phyloP scores from a whole-genome alignment of 2,888 invertebrate species.

The Drosophila longiperda region DNA sequence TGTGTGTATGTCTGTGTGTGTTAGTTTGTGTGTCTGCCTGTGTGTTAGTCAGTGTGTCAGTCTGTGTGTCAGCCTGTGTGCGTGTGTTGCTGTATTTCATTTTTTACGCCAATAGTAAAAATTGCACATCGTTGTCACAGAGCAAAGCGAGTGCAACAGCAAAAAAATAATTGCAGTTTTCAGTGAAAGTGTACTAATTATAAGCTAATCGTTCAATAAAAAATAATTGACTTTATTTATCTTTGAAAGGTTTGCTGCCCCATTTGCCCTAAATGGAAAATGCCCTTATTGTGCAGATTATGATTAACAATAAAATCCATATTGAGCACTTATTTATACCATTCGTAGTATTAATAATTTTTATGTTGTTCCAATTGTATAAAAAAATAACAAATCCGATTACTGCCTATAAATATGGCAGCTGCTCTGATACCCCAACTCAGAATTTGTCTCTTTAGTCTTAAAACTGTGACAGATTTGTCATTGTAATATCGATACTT shows the following conservation, averaged over 20 bases:
- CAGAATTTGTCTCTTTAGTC: neutral
- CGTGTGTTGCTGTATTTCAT: neutral
- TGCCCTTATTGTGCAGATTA: neutral
- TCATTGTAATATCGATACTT: neutral
- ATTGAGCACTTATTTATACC: neutral
- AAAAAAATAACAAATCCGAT: neutral
- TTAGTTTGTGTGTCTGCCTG: neutral
- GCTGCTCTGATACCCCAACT: neutral
- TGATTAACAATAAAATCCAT: neutral
- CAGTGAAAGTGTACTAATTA: neutral
- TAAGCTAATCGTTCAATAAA: constrained; percentile 2
- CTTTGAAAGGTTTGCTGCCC: neutral
- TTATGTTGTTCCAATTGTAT: neutral
- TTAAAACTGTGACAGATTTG: neutral
- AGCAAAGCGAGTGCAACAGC: neutral
- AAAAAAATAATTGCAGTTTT: neutral
- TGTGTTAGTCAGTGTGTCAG: neutral
- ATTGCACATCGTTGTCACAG: neutral
- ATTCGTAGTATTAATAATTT: neutral
- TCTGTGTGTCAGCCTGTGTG: neutral
- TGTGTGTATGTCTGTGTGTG: neutral
- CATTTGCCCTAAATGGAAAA: neutral
- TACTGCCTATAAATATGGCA: neutral
- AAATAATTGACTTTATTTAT: constrained; percentile 1
- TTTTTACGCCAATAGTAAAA: neutral